Base-by-base conservation (phyloP, 1,140 invertebrate genomes). In the Lasaia peninsularis region DNA sequence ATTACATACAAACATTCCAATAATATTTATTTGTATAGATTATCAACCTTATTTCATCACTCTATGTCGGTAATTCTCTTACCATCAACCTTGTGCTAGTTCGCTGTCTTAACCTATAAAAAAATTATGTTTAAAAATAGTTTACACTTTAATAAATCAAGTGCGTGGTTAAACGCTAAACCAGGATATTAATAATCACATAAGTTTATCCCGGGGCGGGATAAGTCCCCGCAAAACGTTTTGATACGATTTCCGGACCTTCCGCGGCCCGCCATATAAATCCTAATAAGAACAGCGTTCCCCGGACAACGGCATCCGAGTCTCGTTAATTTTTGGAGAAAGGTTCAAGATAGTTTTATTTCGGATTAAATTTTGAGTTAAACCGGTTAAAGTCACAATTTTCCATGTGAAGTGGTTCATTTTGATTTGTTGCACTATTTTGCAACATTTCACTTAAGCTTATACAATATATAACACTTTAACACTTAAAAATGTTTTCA, bases 221-320 rank as follows among this genome's bases (percentile, higher is more conserved):
- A 64, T 59, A 58, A 71, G 68, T 62, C 66, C 56, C 67, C 68
- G 69, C 75, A 74, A 78, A 81, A 73, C 75, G 74, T 73, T 77
- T 85, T 87, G 75, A 82, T 82, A 63, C 75, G 75, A 87, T 85
- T 85, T 87, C 81, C 78, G 80, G 75, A 67, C 66, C 74, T 77
- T 81, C 81, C 73, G 70, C 71, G 64, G 65, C 68, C 79, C 67
- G 68, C 64, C 67, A 80, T 78, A 82, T 85, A 86, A 86, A 83
- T 83, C 71, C 71, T 60, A 77, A 75, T 86, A 82, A 85, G 77
- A 71, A 62, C 69, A 61, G 61, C 61, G 35, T 49, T 60, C 52
- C 56, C 60, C 63, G 63, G 63, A 66, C 59, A 37, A 52, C 56
- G 56, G 52, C 53, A 56, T 66, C 63, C 60, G 56, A 66, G 58